Percentiles rank a stretch among this genome's conserved stretches.
Evolutionary conservation across 2,888 invertebrate species (phyloP).

Genomic region (Trachelus stipa): DNA sequence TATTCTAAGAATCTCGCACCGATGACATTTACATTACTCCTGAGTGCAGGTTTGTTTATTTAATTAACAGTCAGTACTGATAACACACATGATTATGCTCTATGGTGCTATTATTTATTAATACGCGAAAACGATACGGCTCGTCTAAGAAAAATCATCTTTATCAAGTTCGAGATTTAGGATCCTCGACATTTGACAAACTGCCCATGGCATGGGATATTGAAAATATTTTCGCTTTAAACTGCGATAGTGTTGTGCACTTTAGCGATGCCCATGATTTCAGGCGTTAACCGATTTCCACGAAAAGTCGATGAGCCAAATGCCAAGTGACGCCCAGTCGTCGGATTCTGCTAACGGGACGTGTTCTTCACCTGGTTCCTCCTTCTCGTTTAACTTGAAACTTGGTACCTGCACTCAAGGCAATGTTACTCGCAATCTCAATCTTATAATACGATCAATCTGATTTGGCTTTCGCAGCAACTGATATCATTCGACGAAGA

Average conservation of each 20-base stretch:
- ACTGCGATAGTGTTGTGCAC: neutral
- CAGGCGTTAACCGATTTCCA: neutral
- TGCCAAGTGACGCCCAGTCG: neutral
- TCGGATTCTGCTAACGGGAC: neutral
- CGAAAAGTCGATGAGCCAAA: neutral
- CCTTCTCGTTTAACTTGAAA: neutral
- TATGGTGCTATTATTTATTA: neutral
- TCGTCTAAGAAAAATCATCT: neutral
- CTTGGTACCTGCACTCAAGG: neutral
- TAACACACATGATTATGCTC: neutral
- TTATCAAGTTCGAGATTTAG: neutral
- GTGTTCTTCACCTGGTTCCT: neutral
- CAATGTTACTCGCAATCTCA: neutral
- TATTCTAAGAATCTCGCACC: neutral
- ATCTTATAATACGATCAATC: neutral
- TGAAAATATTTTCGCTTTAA: neutral
- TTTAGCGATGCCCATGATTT: neutral
- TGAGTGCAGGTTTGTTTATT: neutral
- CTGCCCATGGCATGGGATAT: neutral
- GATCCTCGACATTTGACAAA: neutral
- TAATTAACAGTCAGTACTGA: neutral
- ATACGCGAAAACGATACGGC: neutral
- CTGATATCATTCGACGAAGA: neutral
- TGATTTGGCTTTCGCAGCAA: neutral
- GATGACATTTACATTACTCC: neutral